Evolutionary conservation across 2,113 vertebrate genomes (phyloP), one percentile per base, ranked within the genome.

Genomic region (Lamprotornis superbus): DNA sequence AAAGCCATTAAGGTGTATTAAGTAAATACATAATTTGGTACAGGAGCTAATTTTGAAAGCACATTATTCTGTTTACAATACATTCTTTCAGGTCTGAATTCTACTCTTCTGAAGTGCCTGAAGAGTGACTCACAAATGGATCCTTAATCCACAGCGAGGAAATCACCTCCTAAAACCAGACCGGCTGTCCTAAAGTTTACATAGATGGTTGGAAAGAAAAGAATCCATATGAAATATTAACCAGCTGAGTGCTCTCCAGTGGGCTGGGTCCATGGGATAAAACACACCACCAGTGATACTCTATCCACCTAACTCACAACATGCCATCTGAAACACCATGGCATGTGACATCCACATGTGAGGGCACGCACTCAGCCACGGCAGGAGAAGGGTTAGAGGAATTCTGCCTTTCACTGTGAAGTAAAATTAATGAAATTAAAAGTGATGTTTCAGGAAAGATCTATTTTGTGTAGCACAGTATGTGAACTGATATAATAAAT

Each of bases 1-100:
- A 97, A 97, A 97, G 86, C 97, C 96, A 98, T 98, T 98, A 98
- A 95, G 65, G 80, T 92, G 47, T 94, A 89, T 96, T 97, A 97
- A 95, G 97, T 94, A 97, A 98, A 98, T 96, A 98, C 89, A 87
- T 96, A 96, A 97, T 97, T 95, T 89, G 91, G 96, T 92, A 87
- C 70, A 28, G 96, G 88, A 96, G 94, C 94, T 97, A 93, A 97
- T 97, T 97, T 97, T 95, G 95, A 97, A 97, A 98, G 91, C 85
- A 93, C 94, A 89, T 95, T 95, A 87, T 96, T 97, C 96, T 96
- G 92, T 95, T 97, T 97, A 90, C 90, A 97, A 97, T 96, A 52
- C 92, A 94, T 97, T 95, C 92, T 93, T 97, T 97, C 87, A 84
- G 67, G 56, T 93, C 81, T 96, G 73, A 97, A 96, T 90, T 70